Base-by-base conservation (phyloP, 2,888 invertebrate genomes). In the Anoplius nigerrimus region DNA sequence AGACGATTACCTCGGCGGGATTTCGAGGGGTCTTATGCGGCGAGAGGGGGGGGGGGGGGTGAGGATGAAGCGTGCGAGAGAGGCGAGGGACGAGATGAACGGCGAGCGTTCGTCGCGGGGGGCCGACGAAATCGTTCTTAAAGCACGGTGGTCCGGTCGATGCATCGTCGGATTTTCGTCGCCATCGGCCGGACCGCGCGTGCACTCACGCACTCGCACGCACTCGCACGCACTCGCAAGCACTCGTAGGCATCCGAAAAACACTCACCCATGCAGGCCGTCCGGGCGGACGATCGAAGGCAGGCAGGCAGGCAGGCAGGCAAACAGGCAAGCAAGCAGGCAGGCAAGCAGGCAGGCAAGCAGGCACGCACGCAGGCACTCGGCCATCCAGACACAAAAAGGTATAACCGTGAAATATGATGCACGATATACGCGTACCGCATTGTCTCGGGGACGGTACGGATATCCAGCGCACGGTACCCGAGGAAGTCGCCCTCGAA, bases 391-490 rank as follows among this genome's bases (percentile, higher is more conserved):
- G 52, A 34, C 56, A 77, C 68, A 60, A 67, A 74, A 75, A 78
- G 74, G 75, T 75, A 77, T 74, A 71, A 76, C 78, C 75, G 82
- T 85, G 85, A 85, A 85, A 85, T 84, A 85, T 85, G 85, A 85
- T 85, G 82, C 85, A 83, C 78, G 81, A 74, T 80, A 34, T 34
- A 76, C 79, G 75, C 75, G 76, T 58, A 69, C 66, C 61, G 83
- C 81, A 85, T 85, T 85, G 85, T 85, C 84, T 82, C 79, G 77
- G 62, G 48, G 65, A 53, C 70, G 64, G 72, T 59, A 70, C 60
- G 72, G 60, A 72, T 74, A 61, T 61, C 16, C 61, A 72, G 76
- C 70, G 68, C 62, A 61, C 59, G 67, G 63, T 63, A 34, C 46
- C 64, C 45, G 52, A 59, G 66, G 74, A 76, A 71, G 74, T 74